phyloP scores from a whole-genome alignment of 1,140 invertebrate species.

The Pseudachorutes palmiensis region DNA sequence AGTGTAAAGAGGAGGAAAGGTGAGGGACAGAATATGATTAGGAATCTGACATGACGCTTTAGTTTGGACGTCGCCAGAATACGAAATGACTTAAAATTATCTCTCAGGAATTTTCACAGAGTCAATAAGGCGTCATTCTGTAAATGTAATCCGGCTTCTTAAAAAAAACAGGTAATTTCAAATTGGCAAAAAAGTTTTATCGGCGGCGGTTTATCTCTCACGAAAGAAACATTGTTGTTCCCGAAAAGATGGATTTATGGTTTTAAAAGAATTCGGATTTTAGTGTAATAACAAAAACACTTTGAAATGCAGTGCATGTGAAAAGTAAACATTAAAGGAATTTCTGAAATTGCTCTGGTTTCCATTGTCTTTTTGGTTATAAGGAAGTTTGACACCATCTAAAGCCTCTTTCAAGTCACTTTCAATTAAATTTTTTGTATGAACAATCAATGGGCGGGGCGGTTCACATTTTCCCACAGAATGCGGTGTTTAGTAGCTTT shows the following conservation, averaged over 20 bases:
- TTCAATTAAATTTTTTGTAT: background rate
- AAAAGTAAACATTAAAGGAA: no score
- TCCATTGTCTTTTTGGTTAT: no score
- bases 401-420: background rate
- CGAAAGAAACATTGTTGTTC: no score
- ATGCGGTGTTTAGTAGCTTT: no score
- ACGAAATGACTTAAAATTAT: background rate
- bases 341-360: no score
- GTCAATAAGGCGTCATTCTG: background rate
- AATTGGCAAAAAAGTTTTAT: background rate
- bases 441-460: background rate
- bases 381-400: background rate
- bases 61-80: background rate
- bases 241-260: no score
- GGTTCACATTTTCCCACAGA: background rate
- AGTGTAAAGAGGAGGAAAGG: background rate
- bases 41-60: background rate
- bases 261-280: no score
- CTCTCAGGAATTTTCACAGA: background rate
- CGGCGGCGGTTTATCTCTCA: no score
- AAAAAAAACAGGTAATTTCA: background rate
- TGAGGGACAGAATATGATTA: background rate
- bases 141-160: background rate
- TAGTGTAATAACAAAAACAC: no score
- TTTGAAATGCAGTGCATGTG: no score